These are phyloP conservation scores for Oryzias melastigma DNA, from an alignment of 2,113 vertebrate species.

Conservation along the genomic window DNA sequence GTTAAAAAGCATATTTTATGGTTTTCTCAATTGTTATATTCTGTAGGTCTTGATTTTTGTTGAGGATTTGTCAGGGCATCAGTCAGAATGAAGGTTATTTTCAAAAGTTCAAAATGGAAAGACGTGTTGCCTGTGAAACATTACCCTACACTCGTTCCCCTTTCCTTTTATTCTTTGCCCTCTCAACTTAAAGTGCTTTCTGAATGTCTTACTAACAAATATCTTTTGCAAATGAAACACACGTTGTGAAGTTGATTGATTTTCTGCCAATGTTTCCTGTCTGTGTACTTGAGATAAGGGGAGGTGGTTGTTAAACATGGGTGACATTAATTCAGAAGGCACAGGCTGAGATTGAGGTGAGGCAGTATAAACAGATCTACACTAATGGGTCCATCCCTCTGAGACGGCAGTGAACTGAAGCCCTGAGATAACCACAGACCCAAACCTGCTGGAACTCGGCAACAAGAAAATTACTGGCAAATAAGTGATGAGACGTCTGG, in stretches of 20 bases:
- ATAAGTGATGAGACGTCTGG: slow-evolving; percentile 52
- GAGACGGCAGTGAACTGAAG: slow-evolving; percentile 40
- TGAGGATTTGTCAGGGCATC: neutral
- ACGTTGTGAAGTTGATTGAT: slow-evolving; percentile 47
- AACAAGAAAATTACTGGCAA: slow-evolving; percentile 38
- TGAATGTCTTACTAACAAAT: slow-evolving; percentile 40
- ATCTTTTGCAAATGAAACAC: slow-evolving; percentile 23
- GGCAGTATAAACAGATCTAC: slow-evolving; percentile 56
- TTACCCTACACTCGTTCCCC: neutral
- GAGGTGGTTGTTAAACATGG: slow-evolving; percentile 63
- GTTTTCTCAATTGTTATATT: too few species aligned
- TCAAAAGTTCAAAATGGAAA: too few species aligned
- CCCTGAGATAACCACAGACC: slow-evolving; percentile 38
- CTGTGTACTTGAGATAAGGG: slow-evolving; percentile 63
- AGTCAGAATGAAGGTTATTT: neutral
- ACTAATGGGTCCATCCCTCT: slow-evolving; percentile 56
- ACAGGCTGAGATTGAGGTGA: slow-evolving; percentile 56
- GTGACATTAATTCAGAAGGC: slow-evolving; percentile 55
- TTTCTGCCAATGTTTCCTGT: slow-evolving; percentile 25
- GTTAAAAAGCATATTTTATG: neutral
- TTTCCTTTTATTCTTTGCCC: neutral
- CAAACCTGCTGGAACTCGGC: slow-evolving; percentile 23
- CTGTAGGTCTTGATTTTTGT: too few species aligned
- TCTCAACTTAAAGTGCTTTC: slow-evolving; percentile 14
- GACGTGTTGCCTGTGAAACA: neutral